Evolutionary conservation across 2,113 vertebrate genomes (phyloP), one percentile per base, ranked within the genome.

Genomic region (Neopipo cinnamomea): DNA sequence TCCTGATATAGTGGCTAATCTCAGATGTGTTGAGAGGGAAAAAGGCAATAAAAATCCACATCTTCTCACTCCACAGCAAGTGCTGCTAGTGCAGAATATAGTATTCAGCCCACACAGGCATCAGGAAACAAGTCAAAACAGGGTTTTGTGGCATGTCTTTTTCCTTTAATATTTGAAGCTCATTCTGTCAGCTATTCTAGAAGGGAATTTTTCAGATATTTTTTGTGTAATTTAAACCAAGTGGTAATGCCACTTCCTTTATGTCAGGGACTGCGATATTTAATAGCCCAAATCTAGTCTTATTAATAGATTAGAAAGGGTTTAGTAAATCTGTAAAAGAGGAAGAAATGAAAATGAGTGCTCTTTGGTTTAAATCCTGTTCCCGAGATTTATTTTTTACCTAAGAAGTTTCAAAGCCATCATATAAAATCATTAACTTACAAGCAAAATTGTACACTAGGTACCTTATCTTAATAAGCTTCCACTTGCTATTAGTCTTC

Each of bases 1-100:
- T 42, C 71, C 82, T 91, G 90, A 95, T 79, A 30, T 83, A 91
- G 53, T 82, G 85, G 71, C 85, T 79, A 39, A 93, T 75, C 85
- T 91, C 71, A 46, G 82, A 53, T 88, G 85, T 49, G 58, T 13
- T 70, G 71, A 74, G 44, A 94, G 61, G 66, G 39, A 56, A 85
- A 89, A 79, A 83, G 63, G 70, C 61, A 74, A 78, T 89, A 88
- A 85, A 90, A 80, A 37, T 24, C 58, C 15, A 70, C 0, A 3
- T 52, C 75, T 91, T 53, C 86, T 66, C 35, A 9, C 50, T 35
- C 63, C 79, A 24, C 4, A 2, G 66, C 49, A 86, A 65, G 47
- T 8, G 18, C n/a, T 53, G 53, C 75, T 46, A 6, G n/a, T 14
- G 44, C 42, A 3, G 6, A 68, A 44, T 20, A 14, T 11, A 35